These are phyloP conservation scores for Ophion ventricosus DNA, from an alignment of 2,888 invertebrate species.

Conservation along the genomic window DNA sequence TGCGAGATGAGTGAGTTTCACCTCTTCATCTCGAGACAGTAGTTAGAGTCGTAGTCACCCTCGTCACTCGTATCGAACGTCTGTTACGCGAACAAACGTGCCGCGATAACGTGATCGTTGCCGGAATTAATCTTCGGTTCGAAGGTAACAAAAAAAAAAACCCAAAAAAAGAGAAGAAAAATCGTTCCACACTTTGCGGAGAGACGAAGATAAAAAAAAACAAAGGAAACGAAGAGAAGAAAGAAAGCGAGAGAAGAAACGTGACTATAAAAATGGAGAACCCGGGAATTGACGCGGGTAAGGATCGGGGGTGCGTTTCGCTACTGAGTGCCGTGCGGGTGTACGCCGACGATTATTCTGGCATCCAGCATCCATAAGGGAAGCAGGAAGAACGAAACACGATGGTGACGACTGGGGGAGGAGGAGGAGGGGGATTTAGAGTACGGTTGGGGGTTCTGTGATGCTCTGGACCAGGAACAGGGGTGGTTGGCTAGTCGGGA, in stretches of 20 bases:
- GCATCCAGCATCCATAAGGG: constrained; percentile 64
- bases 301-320: constrained; percentile 58
- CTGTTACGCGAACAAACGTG: neutral
- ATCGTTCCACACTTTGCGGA: too few relatives aligned
- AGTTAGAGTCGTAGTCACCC: neutral
- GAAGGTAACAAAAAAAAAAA: neutral
- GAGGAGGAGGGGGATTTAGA: constrained; percentile 46
- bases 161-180: neutral
- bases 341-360: constrained; percentile 52
- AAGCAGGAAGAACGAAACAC: constrained; percentile 59
- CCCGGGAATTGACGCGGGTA: constrained; percentile 26
- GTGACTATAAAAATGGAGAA: constrained; percentile 41
- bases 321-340: constrained; percentile 57
- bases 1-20: constrained; percentile 43
- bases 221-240: neutral
- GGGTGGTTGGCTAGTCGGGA: constrained; percentile 71
- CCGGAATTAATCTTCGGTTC: neutral
- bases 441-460: constrained; percentile 52
- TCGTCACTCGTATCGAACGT: neutral
- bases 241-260: neutral
- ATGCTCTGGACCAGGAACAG: constrained; percentile 66
- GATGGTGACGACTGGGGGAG: constrained; percentile 42
- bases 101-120: neutral
- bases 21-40: constrained; percentile 39
- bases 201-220: neutral